A percentile compares a stretch with the other conserved stretches of the same genome.
phyloP scores from a whole-genome alignment of 2,797 vertebrate species.

The Aplochiton taeniatus region DNA sequence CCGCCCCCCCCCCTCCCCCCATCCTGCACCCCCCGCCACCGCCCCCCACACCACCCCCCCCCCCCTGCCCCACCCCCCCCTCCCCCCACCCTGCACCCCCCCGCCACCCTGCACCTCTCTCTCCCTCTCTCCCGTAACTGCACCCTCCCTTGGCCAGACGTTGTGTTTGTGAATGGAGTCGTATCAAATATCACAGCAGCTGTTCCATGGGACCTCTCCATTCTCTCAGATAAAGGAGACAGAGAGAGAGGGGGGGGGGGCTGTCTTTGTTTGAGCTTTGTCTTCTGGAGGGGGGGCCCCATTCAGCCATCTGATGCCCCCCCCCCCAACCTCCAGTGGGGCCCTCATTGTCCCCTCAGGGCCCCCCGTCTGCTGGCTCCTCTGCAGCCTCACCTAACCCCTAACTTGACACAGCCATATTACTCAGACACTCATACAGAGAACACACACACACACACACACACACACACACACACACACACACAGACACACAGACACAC shows the following conservation, averaged over 20 bases:
- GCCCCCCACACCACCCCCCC: too few species aligned
- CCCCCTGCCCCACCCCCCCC: conserved; percentile 29
- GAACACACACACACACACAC: conserved; percentile 13
- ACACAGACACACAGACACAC: conserved; percentile 6
- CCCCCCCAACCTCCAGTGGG: conserved; percentile 1
- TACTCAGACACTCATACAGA: conserved; percentile 11
- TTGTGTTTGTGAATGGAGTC: conserved; percentile 69
- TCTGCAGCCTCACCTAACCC: conserved; percentile 25
- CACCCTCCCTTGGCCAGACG: conserved; percentile 63
- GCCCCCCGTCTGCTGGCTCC: conserved; percentile 30
- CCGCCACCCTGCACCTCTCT: conserved; percentile 15
- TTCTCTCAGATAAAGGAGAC: conserved; percentile 69
- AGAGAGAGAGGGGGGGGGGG: conserved; percentile 55
- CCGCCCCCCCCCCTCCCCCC: background rate
- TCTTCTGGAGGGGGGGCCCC: conserved; percentile 42
- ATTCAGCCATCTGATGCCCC: conserved; percentile 62
- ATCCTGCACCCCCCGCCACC: too few species aligned
- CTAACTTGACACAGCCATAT: background rate
- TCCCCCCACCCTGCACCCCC: conserved; percentile 18
- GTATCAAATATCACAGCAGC: conserved; percentile 78
- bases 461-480: conserved; percentile 11
- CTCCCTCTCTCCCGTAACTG: background rate
- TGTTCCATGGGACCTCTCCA: conserved; percentile 64
- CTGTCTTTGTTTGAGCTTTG: conserved; percentile 67
- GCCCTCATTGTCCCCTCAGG: conserved; percentile 33